Evolutionary conservation across 2,113 vertebrate genomes (phyloP).

Genomic region (Brachypodius melanocephalos): DNA sequence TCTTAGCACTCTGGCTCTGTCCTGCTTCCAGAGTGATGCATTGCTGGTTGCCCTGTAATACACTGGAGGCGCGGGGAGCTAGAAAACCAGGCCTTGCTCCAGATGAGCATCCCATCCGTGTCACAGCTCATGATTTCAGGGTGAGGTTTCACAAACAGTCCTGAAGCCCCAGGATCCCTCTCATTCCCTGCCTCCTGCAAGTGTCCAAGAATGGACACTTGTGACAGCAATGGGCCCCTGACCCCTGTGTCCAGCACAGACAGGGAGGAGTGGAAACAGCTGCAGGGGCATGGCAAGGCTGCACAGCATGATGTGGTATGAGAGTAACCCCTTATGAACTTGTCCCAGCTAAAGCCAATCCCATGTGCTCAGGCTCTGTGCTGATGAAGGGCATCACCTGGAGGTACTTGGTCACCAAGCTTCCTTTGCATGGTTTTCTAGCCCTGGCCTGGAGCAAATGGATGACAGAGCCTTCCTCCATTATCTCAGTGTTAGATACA

Average conservation of each 20-base stretch:
- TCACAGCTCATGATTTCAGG: background rate
- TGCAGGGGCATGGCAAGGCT: background rate
- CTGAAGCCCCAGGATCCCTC: background rate
- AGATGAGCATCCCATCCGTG: background rate
- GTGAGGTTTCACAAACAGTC: background rate
- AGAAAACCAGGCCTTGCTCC: background rate
- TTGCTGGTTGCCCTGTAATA: background rate
- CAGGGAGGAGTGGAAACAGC: background rate
- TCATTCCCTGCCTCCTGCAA: background rate
- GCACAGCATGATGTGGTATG: rapidly evolving
- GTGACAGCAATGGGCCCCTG: background rate
- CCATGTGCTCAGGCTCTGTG: background rate
- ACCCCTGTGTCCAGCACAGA: background rate
- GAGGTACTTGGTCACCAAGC: background rate
- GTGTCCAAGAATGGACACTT: background rate
- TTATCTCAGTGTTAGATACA: background rate
- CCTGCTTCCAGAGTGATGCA: background rate
- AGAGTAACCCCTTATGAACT: background rate
- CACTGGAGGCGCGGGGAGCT: background rate
- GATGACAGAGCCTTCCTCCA: background rate
- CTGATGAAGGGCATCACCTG: background rate
- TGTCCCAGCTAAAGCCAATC: background rate
- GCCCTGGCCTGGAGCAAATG: background rate
- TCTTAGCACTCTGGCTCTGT: background rate
- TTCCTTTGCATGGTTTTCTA: background rate